Percentiles rank a stretch among this genome's conserved stretches.
Evolutionary conservation across 2,888 invertebrate species (phyloP).

Genomic region (Bombyx huttoni): DNA sequence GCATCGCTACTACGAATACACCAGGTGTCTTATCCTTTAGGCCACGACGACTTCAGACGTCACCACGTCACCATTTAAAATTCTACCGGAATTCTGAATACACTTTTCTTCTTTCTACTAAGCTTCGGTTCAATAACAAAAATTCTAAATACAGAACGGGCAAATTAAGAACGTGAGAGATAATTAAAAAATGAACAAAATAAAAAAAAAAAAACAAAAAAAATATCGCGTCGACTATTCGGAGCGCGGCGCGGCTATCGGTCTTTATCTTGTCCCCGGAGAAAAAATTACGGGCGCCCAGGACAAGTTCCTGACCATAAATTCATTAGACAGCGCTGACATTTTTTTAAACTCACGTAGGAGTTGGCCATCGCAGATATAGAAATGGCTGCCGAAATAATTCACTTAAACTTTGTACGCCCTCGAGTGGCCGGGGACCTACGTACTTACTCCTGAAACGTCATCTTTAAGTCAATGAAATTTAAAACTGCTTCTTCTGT

Average conservation of each 20-base stretch:
- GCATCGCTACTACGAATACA: too few species aligned
- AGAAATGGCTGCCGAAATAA: background rate
- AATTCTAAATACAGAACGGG: background rate
- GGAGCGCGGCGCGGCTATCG: constrained; percentile 47
- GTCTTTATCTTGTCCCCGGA: constrained; percentile 51
- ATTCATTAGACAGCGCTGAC: constrained; percentile 66
- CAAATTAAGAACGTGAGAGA: background rate
- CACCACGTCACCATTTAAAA: too few species aligned
- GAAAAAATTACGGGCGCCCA: constrained; percentile 44
- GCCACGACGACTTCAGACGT: too few species aligned
- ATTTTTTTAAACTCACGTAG: constrained; percentile 62
- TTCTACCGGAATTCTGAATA: too few species aligned
- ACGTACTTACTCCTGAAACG: too few species aligned
- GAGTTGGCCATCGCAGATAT: constrained; percentile 15
- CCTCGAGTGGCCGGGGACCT: too few species aligned
- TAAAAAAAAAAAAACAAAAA: constrained; percentile 10
- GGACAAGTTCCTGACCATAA: constrained; percentile 69
- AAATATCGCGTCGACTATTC: constrained; percentile 26
- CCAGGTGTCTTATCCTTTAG: too few species aligned
- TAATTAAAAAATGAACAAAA: constrained; percentile 5
- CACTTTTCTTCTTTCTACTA: too few species aligned
- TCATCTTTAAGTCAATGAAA: too few species aligned
- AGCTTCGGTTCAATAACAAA: background rate
- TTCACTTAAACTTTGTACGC: too few species aligned
- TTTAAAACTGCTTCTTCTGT: too few species aligned